Conservation (phyloP, 1,140 invertebrate species). For the Drosophila sp. region DNA sequence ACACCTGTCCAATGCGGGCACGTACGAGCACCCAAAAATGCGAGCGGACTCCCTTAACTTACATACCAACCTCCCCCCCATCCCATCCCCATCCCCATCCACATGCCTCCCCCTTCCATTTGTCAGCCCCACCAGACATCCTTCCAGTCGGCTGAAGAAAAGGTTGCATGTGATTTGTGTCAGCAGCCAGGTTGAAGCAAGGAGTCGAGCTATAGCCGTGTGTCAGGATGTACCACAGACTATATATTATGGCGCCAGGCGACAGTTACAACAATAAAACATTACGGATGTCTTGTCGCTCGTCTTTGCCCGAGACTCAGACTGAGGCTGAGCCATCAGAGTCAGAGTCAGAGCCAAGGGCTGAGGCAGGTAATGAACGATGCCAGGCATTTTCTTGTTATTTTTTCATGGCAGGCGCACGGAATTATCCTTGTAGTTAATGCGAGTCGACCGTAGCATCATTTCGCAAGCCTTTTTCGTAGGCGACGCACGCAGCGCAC, state of each 20-base stretch:
- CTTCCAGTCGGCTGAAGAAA: constrained; percentile 34
- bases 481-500: constrained; percentile 62
- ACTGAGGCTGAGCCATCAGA: background rate
- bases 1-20: constrained; percentile 54
- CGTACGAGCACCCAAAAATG: constrained; percentile 70
- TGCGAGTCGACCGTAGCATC: constrained; percentile 48
- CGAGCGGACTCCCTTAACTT: background rate
- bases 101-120: background rate
- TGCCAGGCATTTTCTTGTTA: constrained; percentile 79
- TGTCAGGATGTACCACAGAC: constrained; percentile 66
- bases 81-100: no score
- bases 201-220: constrained; percentile 3
- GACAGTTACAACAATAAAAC: constrained; percentile 83
- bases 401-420: constrained; percentile 65
- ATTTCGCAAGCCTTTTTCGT: constrained; percentile 45
- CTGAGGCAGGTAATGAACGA: constrained; percentile 66
- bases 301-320: constrained; percentile 46
- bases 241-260: constrained; percentile 77
- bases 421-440: constrained; percentile 79
- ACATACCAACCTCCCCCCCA: no score
- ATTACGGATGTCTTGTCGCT: constrained; percentile 75
- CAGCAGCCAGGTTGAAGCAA: constrained; percentile 34
- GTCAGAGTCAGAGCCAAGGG: background rate
- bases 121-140: constrained; percentile 7
- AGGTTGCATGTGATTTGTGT: constrained; percentile 82